Evolutionary conservation across 1,140 invertebrate genomes (phyloP).

Genomic region (Araneus ventricosus): DNA sequence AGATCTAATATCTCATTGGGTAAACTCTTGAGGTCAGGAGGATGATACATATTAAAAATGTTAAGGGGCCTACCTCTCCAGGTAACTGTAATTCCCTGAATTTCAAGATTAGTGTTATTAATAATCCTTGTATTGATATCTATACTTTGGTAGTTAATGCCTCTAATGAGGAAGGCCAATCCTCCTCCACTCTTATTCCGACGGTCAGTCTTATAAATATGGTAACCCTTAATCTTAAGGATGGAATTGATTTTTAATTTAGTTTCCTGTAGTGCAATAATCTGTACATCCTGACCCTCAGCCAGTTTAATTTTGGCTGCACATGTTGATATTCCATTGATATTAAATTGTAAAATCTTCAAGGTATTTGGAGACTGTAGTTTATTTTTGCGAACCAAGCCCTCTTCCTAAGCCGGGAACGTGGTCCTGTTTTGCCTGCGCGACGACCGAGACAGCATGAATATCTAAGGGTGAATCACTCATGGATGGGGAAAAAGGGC

Average conservation of each 20-base stretch:
- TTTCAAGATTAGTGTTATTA: background rate
- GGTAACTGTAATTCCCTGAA: background rate
- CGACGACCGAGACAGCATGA: background rate
- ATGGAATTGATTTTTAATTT: background rate
- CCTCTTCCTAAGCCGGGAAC: background rate
- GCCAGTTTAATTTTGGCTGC: background rate
- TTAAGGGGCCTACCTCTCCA: background rate
- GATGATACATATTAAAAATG: no score
- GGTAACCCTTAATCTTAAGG: background rate
- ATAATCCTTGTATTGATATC: background rate
- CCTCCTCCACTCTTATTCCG: background rate
- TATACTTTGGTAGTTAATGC: background rate
- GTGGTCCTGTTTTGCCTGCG: background rate
- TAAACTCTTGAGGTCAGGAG: background rate
- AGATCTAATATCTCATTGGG: background rate
- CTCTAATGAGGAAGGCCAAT: background rate
- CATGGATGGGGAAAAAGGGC: no score
- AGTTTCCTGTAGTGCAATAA: background rate
- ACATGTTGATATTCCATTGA: constrained; percentile 30
- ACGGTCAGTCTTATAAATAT: background rate
- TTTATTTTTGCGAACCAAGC: background rate
- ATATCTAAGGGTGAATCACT: no score
- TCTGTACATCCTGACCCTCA: no score
- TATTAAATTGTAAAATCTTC: constrained; percentile 27
- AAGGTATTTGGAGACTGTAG: background rate